Conservation (phyloP, 2,797 vertebrate genomes). For the Eidolon dupreanum region DNA sequence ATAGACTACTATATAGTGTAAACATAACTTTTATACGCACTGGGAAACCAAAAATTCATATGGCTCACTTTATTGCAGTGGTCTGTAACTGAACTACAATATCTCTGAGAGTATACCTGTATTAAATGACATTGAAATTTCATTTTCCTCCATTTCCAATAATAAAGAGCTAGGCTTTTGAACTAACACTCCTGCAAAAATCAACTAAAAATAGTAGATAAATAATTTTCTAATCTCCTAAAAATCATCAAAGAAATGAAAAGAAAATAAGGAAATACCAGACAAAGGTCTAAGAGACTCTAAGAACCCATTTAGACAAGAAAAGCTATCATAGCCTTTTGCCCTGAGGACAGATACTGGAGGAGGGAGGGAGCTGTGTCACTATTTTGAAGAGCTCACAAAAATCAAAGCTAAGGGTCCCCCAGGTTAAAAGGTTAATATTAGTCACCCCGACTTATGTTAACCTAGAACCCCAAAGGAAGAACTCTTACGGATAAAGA, state of each 20-base stretch:
- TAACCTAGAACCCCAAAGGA: neutral
- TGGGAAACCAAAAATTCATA: neutral
- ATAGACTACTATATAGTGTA: neutral
- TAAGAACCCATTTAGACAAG: neutral
- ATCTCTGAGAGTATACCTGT: neutral
- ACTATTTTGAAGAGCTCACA: neutral
- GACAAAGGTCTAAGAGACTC: neutral
- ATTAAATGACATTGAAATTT: neutral
- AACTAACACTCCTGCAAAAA: neutral
- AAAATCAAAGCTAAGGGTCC: neutral
- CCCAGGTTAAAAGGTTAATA: neutral
- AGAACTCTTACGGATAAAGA: neutral
- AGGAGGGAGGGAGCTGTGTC: neutral
- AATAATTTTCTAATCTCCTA: neutral
- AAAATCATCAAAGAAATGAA: slow-evolving; percentile 2
- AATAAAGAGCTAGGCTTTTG: neutral
- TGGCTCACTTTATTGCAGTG: neutral
- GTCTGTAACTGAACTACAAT: neutral
- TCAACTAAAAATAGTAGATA: neutral
- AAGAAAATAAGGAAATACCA: neutral
- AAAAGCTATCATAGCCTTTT: neutral
- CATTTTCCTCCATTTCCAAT: neutral
- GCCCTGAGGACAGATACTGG: neutral
- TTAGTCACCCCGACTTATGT: neutral
- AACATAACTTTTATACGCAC: neutral